A percentile compares a stretch with the other conserved stretches of the same genome.
Evolutionary conservation across 64 coral and sea anemone species (phyloP).

Genomic region (Actinia equina): DNA sequence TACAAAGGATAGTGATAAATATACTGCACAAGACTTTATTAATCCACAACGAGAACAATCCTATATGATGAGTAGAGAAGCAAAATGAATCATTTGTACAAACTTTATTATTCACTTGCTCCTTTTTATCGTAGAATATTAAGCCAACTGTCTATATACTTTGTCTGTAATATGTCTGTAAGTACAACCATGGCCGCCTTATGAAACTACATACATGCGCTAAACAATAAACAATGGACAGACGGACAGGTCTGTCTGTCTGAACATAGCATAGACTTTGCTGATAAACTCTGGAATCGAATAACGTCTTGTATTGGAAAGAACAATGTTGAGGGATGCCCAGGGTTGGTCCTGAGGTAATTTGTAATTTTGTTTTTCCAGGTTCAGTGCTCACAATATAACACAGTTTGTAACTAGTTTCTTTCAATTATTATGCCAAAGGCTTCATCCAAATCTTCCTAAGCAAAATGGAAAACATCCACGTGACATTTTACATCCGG

Average conservation of each 20-base stretch:
- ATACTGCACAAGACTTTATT: not conserved
- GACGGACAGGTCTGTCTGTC: not conserved
- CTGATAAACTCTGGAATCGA: not conserved
- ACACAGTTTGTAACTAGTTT: slow-evolving; percentile 25
- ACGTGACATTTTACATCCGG: not conserved
- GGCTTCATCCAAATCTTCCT: slow-evolving; percentile 42
- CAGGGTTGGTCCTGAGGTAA: not conserved
- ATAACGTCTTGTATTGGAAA: not conserved
- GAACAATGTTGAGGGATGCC: not conserved
- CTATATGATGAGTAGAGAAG: not conserved
- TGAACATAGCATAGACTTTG: not conserved
- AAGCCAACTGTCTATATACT: not conserved
- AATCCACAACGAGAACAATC: not conserved
- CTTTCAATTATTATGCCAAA: slow-evolving; percentile 26
- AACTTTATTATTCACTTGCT: not conserved
- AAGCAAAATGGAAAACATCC: slow-evolving; percentile 18
- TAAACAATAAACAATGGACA: not conserved
- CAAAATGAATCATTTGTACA: not conserved
- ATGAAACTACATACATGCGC: not conserved
- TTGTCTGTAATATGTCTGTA: not conserved
- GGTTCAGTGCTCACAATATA: not conserved
- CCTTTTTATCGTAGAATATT: not conserved
- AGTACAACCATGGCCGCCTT: not conserved
- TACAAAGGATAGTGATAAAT: not conserved
- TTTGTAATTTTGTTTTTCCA: not conserved